Evolutionary conservation across 2,888 invertebrate species (phyloP).

Genomic region (Tetragonula carbonaria): DNA sequence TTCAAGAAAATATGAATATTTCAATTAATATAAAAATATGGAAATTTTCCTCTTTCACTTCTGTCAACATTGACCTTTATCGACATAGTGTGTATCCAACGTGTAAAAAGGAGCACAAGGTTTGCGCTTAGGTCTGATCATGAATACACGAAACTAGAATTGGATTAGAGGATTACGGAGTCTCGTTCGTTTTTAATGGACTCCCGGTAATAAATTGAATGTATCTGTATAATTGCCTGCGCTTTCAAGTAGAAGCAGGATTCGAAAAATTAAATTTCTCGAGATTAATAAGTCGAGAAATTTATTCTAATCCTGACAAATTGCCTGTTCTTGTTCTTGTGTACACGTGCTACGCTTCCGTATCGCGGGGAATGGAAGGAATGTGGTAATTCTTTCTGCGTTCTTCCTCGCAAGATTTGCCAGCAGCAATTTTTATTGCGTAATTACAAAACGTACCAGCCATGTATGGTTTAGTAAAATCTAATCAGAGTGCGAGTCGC

Average conservation of each 20-base stretch:
- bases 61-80: no score
- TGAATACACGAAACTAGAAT: no score
- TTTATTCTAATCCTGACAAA: background rate
- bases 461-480: no score
- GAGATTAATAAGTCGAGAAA: background rate
- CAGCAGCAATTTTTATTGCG: background rate
- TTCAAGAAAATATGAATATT: no score
- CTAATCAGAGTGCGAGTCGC: no score
- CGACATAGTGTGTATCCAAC: no score
- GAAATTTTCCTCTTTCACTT: no score
- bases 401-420: background rate
- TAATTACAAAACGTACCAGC: background rate
- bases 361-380: background rate
- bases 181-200: background rate
- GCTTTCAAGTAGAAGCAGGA: background rate
- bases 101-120: no score
- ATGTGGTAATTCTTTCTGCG: slow-evolving; percentile 4
- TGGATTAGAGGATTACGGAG: background rate
- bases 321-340: background rate
- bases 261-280: background rate
- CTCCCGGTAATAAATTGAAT: background rate
- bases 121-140: no score
- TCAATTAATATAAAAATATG: no score
- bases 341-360: background rate
- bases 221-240: background rate